Evolutionary conservation across 2,113 vertebrate genomes (phyloP), one percentile per base, ranked within the genome.

Genomic region (Pelecanus crispus): DNA sequence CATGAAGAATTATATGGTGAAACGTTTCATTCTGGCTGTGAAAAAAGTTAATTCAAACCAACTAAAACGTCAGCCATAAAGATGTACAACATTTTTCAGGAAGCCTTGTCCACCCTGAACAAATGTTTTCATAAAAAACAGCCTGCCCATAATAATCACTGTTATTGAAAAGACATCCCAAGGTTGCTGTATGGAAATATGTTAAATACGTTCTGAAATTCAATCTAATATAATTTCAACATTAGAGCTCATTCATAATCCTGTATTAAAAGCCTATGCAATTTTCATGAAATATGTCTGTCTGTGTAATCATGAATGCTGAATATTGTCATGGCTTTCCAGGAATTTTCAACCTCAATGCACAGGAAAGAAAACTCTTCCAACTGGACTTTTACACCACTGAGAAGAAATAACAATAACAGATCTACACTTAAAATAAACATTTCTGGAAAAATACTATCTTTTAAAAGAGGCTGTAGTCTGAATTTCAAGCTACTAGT

Each of bases 41-140:
- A 95, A 96, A 92, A 90, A 95, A 86, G 68, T 79, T 92, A 97
- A 97, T 97, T 97, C 95, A 98, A 97, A 98, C 97, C 93, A 98
- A 97, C 96, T 97, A 97, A 98, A 97, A 97, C 45, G 95, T 97
- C 98, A 98, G 74, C 92, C 86, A 68, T 97, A 96, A 97, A 97
- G 93, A 98, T 97, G 93, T 97, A 97, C 94, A 97, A 92, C 92
- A 96, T 97, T 97, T 97, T 96, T 98, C 95, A 97, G 97, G 97
- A 98, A 98, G 95, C 56, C 93, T 97, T 97, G 95, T 97, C 95
- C 92, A 97, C 96, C 95, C 86, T 96, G 92, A 97, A 97, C 89
- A 97, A 97, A 98, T 98, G 97, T 98, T 98, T 98, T 98, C 95
- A 97, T 97, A 94, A 95, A 95, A 98, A 97, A 97, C 95, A 98